Conservation (phyloP, 2,888 invertebrate genomes). For the Drosophila robusta region DNA sequence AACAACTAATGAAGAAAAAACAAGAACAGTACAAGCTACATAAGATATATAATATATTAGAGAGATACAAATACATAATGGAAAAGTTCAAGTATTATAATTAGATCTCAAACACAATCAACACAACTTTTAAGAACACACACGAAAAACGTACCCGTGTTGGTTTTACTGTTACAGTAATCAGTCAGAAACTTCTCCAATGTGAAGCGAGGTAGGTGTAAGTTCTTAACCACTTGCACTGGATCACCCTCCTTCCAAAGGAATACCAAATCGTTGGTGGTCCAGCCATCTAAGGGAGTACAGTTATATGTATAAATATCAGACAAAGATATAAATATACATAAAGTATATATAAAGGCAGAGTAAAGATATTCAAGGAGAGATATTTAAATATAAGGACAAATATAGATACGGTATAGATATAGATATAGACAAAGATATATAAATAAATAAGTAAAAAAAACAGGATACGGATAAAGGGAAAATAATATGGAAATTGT, state of each 20-base stretch:
- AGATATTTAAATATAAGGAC: neutral
- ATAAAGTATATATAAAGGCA: neutral
- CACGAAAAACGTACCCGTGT: conserved; percentile 90
- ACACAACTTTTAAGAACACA: conserved; percentile 29
- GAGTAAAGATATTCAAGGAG: neutral
- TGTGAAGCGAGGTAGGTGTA: conserved; percentile 97
- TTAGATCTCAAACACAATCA: conserved; percentile 49
- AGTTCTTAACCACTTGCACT: conserved; percentile 96
- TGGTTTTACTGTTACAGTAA: conserved; percentile 98
- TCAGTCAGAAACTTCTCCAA: conserved; percentile 97
- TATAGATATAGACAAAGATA: neutral
- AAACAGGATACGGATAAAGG: neutral
- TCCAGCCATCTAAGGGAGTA: conserved; percentile 94
- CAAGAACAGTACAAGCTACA: conserved; percentile 14
- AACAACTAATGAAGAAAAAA: conserved; percentile 1
- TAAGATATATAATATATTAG: neutral
- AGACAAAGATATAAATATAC: neutral
- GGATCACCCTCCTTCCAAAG: conserved; percentile 98
- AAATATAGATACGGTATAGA: neutral
- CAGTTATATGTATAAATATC: neutral
- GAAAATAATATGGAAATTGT: too few species aligned
- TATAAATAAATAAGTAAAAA: neutral
- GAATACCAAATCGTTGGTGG: conserved; percentile 97
- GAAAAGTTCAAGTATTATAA: conserved; percentile 22
- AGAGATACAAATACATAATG: conserved; percentile 2